Evolutionary conservation across 2,113 vertebrate genomes (phyloP), one percentile per base, ranked within the genome.

Genomic region (Peromyscus californicus): DNA sequence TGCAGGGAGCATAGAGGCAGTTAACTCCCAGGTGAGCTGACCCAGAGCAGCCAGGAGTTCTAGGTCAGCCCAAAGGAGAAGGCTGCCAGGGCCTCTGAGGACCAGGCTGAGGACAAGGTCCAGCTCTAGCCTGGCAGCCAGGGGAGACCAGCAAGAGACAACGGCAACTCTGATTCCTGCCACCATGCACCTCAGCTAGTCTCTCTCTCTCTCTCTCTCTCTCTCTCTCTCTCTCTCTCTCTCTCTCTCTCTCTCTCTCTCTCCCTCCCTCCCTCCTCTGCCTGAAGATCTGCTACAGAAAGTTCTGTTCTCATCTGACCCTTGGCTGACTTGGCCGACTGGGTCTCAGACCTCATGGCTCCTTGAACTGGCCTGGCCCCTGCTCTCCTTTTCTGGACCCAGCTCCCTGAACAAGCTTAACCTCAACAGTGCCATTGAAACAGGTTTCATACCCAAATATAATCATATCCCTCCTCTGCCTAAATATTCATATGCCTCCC

Each of bases 1-100:
- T 92, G 19, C 39, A 79, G 31, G n/a, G 86, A 94, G 57, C 31
- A 26, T 22, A 70, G 54, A 75, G 51, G 13, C 29, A 22, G 42
- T 96, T 98, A 97, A 96, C 91, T 84, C 97, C 97, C 93, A 48
- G 75, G 21, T 72, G 70, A 92, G 75, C 95, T 29, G 4, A 54
- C 36, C 65, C 33, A 42, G 48, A 59, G 57, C 70, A 61, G 16
- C 74, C 83, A 36, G 72, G 79, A 91, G n/a, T 86, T 45, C 17
- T 8, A 26, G 7, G 67, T 7, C 72, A n/a, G 29, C 39, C 89
- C 59, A 45, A 48, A 45, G 48, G 61, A 93, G 87, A 26, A 90
- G 69, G 65, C 5, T 3, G 26, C n/a, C 29, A 0, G 19, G 61
- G 19, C 45, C 16, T 61, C 26, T 5, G 39, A n/a, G 70, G 72